A percentile compares a stretch with the other conserved stretches of the same genome.
Conservation (phyloP, 2,888 invertebrate species). For the Cosmopolites sordidus region DNA sequence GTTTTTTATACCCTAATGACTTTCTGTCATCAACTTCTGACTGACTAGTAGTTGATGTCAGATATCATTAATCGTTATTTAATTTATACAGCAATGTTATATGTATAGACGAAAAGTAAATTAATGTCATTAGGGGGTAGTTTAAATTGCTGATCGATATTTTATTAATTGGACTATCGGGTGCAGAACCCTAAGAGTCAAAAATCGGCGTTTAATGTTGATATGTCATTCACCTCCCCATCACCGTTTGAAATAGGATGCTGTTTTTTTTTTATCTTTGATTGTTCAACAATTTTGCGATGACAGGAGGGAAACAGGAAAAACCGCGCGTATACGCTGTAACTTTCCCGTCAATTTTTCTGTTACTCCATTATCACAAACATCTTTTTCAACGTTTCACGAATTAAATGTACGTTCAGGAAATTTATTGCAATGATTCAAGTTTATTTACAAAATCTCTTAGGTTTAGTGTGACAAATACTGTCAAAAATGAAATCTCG, state of each 20-base stretch:
- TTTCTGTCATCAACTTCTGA: too few relatives aligned
- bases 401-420: background rate
- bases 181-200: conserved; percentile 25
- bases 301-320: conserved; percentile 19
- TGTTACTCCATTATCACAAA: conserved; percentile 21
- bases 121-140: too few relatives aligned
- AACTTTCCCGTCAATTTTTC: conserved; percentile 12
- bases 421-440: background rate
- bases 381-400: conserved; percentile 4
- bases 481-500: too few relatives aligned
- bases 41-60: too few relatives aligned
- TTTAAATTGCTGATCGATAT: too few relatives aligned
- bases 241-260: conserved; percentile 16
- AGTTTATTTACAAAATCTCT: background rate
- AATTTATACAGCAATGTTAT: too few relatives aligned
- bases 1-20: too few relatives aligned
- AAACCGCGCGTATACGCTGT: conserved; percentile 5
- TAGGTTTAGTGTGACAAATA: too few relatives aligned
- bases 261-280: conserved; percentile 4
- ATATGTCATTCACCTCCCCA: conserved; percentile 43
- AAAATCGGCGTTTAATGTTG: conserved; percentile 40
- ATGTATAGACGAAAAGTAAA: too few relatives aligned
- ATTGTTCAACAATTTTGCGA: conserved; percentile 7
- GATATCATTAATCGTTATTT: too few relatives aligned
- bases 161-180: conserved; percentile 18